Base-by-base conservation (phyloP, 2,888 invertebrate genomes). In the Arrhopalites spinosus region DNA sequence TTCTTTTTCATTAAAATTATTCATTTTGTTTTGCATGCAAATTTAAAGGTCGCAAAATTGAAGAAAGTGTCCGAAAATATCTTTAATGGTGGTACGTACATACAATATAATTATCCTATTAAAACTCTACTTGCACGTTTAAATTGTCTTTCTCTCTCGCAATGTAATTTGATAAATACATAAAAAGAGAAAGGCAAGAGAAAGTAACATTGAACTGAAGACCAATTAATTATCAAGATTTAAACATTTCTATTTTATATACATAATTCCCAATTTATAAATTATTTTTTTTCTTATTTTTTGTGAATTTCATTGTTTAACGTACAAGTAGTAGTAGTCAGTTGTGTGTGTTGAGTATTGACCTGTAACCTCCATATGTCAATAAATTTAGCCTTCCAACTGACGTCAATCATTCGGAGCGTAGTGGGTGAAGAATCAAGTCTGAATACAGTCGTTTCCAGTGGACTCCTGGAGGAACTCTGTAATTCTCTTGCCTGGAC, bases 341-440 rank as follows among this genome's bases (percentile, higher is more conserved):
- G n/a, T n/a, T n/a, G n/a, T n/a, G n/a, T n/a, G n/a, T n/a, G n/a
- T n/a, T 50, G 3, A 50, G 2, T 50, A 50, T 53, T n/a, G n/a
- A n/a, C 53, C 23, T 53, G n/a, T 7, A 47, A 47, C 47, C 7
- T 53, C 1, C 20, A 20, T 23, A 5, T 53, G 53, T 11, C 2
- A 53, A 2, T 53, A 47, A 47, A n/a, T 47, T 47, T 7, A 59
- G 78, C 77, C 3, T 81, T 81, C 68, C 82, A 81, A 71, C 77
- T 83, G 74, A 83, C 82, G 53, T 83, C 82, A 59, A 83, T 83
- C 75, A 74, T 83, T 53, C 77, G 82, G 20, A 81, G 78, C 71
- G 79, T 83, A 1, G 81, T 83, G 5, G 82, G 82, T 11, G 79
- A 81, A 63, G 80, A 81, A 36, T 74, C 79, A 23, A 76, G 69